Base-by-base conservation (phyloP, 2,113 vertebrate genomes). In the Procavia capensis region DNA sequence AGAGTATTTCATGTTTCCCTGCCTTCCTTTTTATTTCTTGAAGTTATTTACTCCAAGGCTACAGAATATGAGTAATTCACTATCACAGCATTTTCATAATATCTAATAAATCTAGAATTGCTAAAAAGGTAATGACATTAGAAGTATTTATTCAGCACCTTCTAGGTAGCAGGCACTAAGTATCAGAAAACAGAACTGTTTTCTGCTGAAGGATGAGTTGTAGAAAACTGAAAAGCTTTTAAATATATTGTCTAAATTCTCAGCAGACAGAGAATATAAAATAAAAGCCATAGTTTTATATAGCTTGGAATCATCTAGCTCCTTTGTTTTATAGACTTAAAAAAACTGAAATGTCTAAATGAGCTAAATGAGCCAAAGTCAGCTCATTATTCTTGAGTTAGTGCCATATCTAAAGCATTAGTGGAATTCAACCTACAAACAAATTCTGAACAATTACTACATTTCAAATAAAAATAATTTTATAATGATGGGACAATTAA, bases 401-500 rank as follows among this genome's bases (percentile, higher is more conserved):
- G 83, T 83, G 70, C 47, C 57, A 34, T 8, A 54, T 54, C 34
- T 82, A 91, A 95, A 88, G 19, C 3, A 9, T 94, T 76, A 72
- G 25, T 78, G 88, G 50, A 84, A 87, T 92, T 82, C 54, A 57
- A 7, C 39, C 1, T 50, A 80, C 19, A 85, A 90, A 91, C 2
- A 89, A 87, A 29, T 66, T 91, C 24, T 78, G 43, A 94, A 93
- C 39, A 93, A 87, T 85, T 79, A 43, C 5, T 43, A 61, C 22
- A 45, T 85, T 95, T 95, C 57, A 85, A 90, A 92, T 31, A 79
- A 24, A 89, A 96, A 88, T 45, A 75, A 81, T 64, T 93, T 94
- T 87, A 10, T 72, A 74, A 93, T 85, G 8, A 84, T 78, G 27
- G 31, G 61, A 83, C 13, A 91, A 50, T 83, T 76, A 64, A 31